Evolutionary conservation across 1,140 invertebrate genomes (phyloP).

Genomic region (Solenopsis invicta): DNA sequence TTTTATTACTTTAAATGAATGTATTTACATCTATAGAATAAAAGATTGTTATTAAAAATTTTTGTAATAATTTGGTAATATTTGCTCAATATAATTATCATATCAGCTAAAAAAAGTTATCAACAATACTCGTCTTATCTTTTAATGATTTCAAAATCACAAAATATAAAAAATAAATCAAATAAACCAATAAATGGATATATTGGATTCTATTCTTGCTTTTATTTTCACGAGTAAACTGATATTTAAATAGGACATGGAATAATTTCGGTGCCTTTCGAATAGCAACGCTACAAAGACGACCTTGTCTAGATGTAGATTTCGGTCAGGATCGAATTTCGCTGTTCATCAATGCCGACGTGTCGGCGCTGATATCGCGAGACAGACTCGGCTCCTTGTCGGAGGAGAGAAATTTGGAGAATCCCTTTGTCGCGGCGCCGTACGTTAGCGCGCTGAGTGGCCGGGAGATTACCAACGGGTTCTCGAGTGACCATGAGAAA

Average conservation of each 20-base stretch:
- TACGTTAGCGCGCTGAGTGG: slow-evolving; percentile 70
- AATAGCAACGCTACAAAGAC: neutral
- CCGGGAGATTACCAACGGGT: slow-evolving; percentile 72
- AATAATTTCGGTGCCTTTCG: slow-evolving; percentile 4
- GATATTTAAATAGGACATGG: neutral
- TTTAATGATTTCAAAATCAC: neutral
- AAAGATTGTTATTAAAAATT: neutral
- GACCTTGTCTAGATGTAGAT: slow-evolving; percentile 46
- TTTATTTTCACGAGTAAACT: neutral
- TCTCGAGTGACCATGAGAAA: slow-evolving; percentile 78
- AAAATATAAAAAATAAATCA: neutral
- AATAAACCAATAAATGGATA: neutral
- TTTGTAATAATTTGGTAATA: slow-evolving; percentile 1
- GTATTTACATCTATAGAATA: neutral
- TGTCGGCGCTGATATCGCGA: slow-evolving; percentile 44
- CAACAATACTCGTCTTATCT: neutral
- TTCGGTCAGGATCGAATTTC: slow-evolving; percentile 70
- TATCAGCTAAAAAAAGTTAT: neutral
- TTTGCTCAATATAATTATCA: too few relatives aligned
- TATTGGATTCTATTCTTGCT: neutral
- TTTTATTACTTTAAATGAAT: neutral
- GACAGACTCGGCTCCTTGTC: slow-evolving; percentile 58
- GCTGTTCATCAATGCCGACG: slow-evolving; percentile 67
- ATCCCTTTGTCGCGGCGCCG: slow-evolving; percentile 74
- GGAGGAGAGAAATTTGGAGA: slow-evolving; percentile 74